These are phyloP conservation scores for Drosophila kanekoi DNA, from an alignment of 2,888 invertebrate genomes.

Conservation along the genomic window DNA sequence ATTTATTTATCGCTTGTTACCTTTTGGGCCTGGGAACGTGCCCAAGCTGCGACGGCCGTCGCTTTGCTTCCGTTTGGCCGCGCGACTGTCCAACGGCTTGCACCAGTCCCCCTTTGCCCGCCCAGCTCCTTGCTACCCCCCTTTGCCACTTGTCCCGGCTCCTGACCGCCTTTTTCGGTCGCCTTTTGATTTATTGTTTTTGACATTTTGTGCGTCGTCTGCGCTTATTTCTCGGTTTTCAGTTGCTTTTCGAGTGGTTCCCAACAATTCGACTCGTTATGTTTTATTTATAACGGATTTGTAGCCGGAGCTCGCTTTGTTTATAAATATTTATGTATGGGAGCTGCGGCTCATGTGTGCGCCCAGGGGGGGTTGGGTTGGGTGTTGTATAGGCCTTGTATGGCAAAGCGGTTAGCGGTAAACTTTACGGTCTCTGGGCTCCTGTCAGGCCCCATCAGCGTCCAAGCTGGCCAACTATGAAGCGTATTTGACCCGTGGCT, in stretches of 20 bases:
- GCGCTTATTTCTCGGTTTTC: conserved; percentile 59
- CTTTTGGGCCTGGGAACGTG: conserved; percentile 53
- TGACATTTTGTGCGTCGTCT: conserved; percentile 70
- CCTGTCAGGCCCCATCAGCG: conserved; percentile 42
- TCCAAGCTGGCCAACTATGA: conserved; percentile 35
- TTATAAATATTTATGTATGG: conserved; percentile 74
- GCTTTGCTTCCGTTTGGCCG: conserved; percentile 59
- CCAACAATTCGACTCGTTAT: conserved; percentile 64
- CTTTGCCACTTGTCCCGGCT: conserved; percentile 22
- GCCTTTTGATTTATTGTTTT: conserved; percentile 79
- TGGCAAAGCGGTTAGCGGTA: conserved; percentile 20
- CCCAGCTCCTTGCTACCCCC: not conserved
- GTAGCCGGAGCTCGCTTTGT: conserved; percentile 47
- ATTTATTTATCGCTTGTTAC: conserved; percentile 57
- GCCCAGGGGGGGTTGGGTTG: conserved; percentile 2
- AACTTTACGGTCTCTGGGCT: conserved; percentile 5
- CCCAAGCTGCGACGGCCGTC: conserved; percentile 20
- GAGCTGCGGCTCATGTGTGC: conserved; percentile 16
- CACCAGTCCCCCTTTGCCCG: not conserved
- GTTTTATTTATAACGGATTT: conserved; percentile 81
- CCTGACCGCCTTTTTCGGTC: conserved; percentile 45
- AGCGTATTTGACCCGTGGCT: conserved; percentile 36
- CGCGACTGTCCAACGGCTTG: conserved; percentile 21
- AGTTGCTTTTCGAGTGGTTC: conserved; percentile 68
- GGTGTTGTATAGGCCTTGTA: too few relatives aligned